A percentile compares a stretch with the other conserved stretches of the same genome.
Conservation (phyloP, 2,113 vertebrate genomes). For the Peromyscus polionotus region DNA sequence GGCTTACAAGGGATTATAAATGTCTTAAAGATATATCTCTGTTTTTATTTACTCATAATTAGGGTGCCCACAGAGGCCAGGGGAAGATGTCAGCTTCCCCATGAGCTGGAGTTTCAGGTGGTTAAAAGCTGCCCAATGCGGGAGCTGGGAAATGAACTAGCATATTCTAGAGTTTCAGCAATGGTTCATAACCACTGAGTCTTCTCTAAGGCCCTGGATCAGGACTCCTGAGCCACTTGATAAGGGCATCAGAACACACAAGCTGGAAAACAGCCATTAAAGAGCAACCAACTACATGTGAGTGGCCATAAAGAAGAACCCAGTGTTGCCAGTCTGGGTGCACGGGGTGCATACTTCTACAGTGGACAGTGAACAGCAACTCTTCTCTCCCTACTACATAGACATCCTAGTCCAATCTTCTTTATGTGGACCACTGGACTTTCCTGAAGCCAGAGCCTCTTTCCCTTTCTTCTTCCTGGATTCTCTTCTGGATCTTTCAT, state of each 20-base stretch:
- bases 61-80: neutral
- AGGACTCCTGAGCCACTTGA: neutral
- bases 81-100: neutral
- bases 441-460: neutral
- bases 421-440: neutral
- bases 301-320: neutral
- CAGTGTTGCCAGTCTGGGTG: accelerated
- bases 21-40: neutral
- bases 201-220: neutral
- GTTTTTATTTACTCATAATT: neutral
- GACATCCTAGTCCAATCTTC: neutral
- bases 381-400: neutral
- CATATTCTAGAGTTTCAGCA: neutral
- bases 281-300: neutral
- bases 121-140: neutral
- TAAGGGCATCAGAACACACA: neutral
- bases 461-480: neutral
- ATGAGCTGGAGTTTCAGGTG: neutral
- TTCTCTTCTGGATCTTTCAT: neutral
- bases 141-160: neutral
- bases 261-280: neutral
- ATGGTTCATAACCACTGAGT: neutral
- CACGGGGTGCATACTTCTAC: neutral
- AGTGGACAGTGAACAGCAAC: accelerated
- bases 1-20: neutral